Evolutionary conservation across 2,797 vertebrate genomes (phyloP).

Genomic region (Bufotes viridis): DNA sequence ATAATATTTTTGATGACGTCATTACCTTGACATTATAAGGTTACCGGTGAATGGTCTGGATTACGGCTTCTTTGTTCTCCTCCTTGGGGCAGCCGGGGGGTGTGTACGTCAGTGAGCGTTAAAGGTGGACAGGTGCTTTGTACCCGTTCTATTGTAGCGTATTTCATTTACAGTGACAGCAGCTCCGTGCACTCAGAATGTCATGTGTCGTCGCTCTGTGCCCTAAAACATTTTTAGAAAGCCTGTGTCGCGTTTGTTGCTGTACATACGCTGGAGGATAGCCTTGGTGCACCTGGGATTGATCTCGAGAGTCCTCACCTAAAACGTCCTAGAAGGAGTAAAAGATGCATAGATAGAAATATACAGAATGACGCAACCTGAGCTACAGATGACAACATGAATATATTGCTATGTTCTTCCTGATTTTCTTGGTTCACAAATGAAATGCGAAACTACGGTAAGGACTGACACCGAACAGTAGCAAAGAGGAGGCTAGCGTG

Average conservation of each 20-base stretch:
- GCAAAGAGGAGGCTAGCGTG: no score
- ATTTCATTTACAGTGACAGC: background rate
- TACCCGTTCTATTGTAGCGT: background rate
- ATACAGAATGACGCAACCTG: background rate
- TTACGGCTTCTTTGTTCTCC: background rate
- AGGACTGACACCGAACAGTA: no score
- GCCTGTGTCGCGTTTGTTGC: background rate
- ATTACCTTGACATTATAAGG: slow-evolving; percentile 32
- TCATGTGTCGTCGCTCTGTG: background rate
- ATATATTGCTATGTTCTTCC: background rate
- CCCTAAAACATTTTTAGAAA: background rate
- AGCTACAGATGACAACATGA: no score
- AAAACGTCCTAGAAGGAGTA: background rate
- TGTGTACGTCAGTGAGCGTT: background rate
- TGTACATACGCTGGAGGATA: background rate
- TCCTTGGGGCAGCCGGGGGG: background rate
- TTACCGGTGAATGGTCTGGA: background rate
- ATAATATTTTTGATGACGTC: slow-evolving; percentile 17
- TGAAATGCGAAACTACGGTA: background rate
- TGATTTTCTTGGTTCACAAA: background rate
- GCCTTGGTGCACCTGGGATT: background rate
- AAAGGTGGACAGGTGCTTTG: slow-evolving; percentile 61
- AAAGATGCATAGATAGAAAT: background rate
- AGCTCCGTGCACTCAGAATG: background rate
- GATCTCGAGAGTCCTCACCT: background rate